Evolutionary conservation across 2,113 vertebrate genomes (phyloP).

Genomic region (Cynopterus brachyotis): DNA sequence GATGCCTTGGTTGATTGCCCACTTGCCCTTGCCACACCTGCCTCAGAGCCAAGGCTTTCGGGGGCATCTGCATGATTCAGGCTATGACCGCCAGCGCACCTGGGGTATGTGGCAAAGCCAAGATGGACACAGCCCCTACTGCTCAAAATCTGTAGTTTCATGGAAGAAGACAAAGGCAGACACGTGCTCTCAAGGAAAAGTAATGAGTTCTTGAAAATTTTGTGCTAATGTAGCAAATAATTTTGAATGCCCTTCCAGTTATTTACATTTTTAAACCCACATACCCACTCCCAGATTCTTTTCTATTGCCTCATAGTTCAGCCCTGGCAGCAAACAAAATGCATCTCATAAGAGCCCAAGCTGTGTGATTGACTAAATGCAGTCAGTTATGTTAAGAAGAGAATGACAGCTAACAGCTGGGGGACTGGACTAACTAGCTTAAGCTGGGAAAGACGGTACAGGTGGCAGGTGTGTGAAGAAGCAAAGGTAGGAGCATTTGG

Average conservation of each 20-base stretch:
- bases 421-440: neutral
- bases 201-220: neutral
- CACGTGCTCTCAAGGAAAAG: neutral
- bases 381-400: neutral
- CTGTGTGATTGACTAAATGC: conserved; percentile 17
- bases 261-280: conserved; percentile 2
- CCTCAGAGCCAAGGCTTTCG: neutral
- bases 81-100: neutral
- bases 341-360: neutral
- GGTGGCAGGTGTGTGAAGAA: conserved; percentile 51
- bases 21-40: neutral
- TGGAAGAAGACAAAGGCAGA: neutral
- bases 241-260: neutral
- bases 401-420: conserved; percentile 5
- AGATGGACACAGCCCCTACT: neutral
- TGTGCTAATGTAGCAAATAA: neutral
- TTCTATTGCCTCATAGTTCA: neutral
- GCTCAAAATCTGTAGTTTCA: neutral
- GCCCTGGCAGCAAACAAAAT: neutral
- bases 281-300: neutral
- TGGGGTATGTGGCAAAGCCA: neutral
- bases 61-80: neutral
- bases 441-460: conserved; percentile 49
- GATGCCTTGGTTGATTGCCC: neutral
- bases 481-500: neutral